Base-by-base conservation (phyloP, 2,888 invertebrate species). In the Drosophila longiperda region DNA sequence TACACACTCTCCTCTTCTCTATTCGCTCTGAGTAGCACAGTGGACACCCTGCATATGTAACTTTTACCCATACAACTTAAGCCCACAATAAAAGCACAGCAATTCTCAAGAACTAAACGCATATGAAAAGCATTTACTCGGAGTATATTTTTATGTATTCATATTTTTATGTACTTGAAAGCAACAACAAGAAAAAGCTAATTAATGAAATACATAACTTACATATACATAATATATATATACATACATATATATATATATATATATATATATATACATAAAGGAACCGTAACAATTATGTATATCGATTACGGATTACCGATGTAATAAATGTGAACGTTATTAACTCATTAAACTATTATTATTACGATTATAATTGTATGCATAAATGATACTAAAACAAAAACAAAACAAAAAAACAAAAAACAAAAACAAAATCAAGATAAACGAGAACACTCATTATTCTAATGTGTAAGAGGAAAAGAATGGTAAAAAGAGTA, bases 341-440 rank as follows among this genome's bases (percentile, higher is more conserved):
- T 89, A 87, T 85, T 81, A 88, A 89, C 87, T 84, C 73, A 84
- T 84, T 89, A 82, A 64, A 85, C 83, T 85, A 85, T 89, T 83
- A 85, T 83, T 88, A 84, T 83, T 88, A 85, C 71, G 74, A 86
- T 78, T 83, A 80, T 75, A 67, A 71, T 75, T 83, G 68, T 84
- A 80, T 76, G 78, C 84, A 80, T 76, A 75, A 73, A 73, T 66
- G 64, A 68, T 74, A 69, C 65, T 64, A 67, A 23, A 60, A 49
- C 49, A 49, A 49, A 67, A 23, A 62, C 62, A 67, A 23, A 60
- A 49, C 49, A 49, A 49, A 67, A 23, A 62, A 66, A 55, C 65
- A 52, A 65, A n/a, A n/a, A n/a, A n/a, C n/a, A n/a, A n/a, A 52
- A 70, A 73, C 38, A 55, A 36, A 34, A 66, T 33, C 54, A 64